Base-by-base conservation (phyloP, 1,140 invertebrate species). In the Caenorhabditis remanei region DNA sequence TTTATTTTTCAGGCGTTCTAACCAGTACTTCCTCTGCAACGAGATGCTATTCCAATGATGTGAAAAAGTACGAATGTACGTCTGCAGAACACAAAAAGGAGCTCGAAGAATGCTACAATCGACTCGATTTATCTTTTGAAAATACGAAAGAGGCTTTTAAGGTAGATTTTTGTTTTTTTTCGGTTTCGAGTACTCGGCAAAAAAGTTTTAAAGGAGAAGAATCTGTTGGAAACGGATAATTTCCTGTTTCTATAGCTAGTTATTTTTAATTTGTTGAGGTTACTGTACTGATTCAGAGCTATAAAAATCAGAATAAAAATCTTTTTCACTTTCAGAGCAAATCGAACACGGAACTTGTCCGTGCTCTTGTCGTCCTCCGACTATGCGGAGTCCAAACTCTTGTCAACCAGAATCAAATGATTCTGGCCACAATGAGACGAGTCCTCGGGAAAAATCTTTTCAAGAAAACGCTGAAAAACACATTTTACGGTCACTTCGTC, bases 401-500 rank as follows among this genome's bases (percentile, higher is more conserved):
- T 85, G 98, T 99, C 79, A 96, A 98, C 91, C 95, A 99, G 94
- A 99, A 99, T 93, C 96, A 96, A 94, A 95, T 96, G 95, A 97
- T 99, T 43, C 96, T 99, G 95, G 96, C 96, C 94, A 88, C 96
- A 16, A 94, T 95, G 16, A 95, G 96, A 88, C 63, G 82, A 48
- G 55, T 98, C n/a, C 93, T 99, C 55, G 98, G 98, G 4, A 95
- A 96, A 90, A 94, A 93, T 87, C 92, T 99, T 11, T 99, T 99
- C 93, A 95, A 95, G 21, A 90, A 93, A n/a, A 88, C 98, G 56
- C 98, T 99, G 96, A 97, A 97, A 93, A 94, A 94, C 2, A 97
- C 97, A 24, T 98, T 99, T 94, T 99, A 99, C 93, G 98, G 98
- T 14, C 98, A 99, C 93, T 99, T 99, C 94, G 98, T 99, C 41